Percentiles rank a stretch among this genome's conserved stretches.
phyloP scores from a whole-genome alignment of 2,888 invertebrate genomes.

The Dolichopus griseipennis region DNA sequence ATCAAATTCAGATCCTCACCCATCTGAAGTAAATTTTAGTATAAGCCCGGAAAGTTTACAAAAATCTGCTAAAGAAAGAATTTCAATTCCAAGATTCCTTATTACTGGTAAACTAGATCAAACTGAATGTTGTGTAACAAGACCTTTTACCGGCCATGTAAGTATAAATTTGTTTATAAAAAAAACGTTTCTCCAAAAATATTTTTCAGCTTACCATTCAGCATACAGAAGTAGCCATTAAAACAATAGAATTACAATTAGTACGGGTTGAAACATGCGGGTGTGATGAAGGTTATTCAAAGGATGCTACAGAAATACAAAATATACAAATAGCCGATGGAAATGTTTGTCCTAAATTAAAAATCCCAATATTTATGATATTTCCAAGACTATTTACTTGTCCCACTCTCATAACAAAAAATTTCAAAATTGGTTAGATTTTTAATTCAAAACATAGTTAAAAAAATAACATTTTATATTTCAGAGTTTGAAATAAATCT shows the following conservation, averaged over 20 bases:
- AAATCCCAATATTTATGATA: conserved; percentile 89
- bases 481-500: conserved; percentile 92
- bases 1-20: neutral
- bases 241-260: conserved; percentile 88
- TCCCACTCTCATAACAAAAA: conserved; percentile 78
- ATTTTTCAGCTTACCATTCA: conserved; percentile 59
- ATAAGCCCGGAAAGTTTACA: conserved; percentile 77
- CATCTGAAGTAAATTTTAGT: conserved; percentile 56
- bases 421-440: conserved; percentile 84
- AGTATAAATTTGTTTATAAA: conserved; percentile 15
- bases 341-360: conserved; percentile 69
- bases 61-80: conserved; percentile 52
- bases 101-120: conserved; percentile 77
- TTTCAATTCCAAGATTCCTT: conserved; percentile 70
- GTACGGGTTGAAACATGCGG: conserved; percentile 94
- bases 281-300: conserved; percentile 79
- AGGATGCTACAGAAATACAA: conserved; percentile 97
- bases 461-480: conserved; percentile 35
- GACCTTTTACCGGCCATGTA: conserved; percentile 83
- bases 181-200: neutral
- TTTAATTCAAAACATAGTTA: conserved; percentile 20
- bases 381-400: conserved; percentile 93
- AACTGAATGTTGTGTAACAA: conserved; percentile 70
- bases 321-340: conserved; percentile 96
- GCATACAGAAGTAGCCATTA: conserved; percentile 71